Evolutionary conservation across 92 coral and sea anemone genomes (phyloP).

Genomic region (Umimayanthus chanpuru): DNA sequence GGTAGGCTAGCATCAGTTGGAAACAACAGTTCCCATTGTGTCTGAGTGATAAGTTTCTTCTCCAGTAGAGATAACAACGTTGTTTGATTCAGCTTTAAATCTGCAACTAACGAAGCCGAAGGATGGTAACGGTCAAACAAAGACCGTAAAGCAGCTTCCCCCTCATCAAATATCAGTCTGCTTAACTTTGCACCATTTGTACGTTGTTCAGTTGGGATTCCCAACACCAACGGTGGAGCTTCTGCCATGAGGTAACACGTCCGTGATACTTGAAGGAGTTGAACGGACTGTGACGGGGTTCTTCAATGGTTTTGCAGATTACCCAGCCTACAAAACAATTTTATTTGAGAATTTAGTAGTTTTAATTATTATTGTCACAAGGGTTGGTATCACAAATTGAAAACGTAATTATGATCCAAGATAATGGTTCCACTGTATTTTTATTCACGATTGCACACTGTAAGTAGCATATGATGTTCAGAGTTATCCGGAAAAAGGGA

Average conservation of each 20-base stretch:
- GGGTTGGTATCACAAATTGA: too few relatives aligned
- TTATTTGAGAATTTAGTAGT: too few relatives aligned
- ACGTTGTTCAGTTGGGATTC: neutral
- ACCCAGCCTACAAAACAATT: too few relatives aligned
- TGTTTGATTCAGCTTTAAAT: neutral
- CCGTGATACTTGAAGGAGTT: too few relatives aligned
- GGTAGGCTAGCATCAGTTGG: neutral
- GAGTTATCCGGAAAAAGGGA: too few relatives aligned
- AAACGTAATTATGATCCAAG: too few relatives aligned
- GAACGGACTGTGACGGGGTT: too few relatives aligned
- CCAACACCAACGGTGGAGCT: slow-evolving; percentile 1
- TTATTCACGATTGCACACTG: too few relatives aligned
- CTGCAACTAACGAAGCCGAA: neutral
- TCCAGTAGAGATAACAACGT: neutral
- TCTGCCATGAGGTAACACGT: neutral
- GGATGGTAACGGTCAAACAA: neutral
- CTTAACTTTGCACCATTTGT: slow-evolving; percentile 32
- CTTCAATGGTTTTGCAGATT: too few relatives aligned
- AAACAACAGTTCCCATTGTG: slow-evolving; percentile 35
- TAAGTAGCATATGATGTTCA: too few relatives aligned
- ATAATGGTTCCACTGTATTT: too few relatives aligned
- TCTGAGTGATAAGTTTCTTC: neutral
- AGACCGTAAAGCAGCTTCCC: slow-evolving; percentile 17
- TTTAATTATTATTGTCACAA: too few relatives aligned
- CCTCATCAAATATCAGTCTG: slow-evolving; percentile 29